Evolutionary conservation across 2,888 invertebrate genomes (phyloP).

Genomic region (Lumbricus terrestris): DNA sequence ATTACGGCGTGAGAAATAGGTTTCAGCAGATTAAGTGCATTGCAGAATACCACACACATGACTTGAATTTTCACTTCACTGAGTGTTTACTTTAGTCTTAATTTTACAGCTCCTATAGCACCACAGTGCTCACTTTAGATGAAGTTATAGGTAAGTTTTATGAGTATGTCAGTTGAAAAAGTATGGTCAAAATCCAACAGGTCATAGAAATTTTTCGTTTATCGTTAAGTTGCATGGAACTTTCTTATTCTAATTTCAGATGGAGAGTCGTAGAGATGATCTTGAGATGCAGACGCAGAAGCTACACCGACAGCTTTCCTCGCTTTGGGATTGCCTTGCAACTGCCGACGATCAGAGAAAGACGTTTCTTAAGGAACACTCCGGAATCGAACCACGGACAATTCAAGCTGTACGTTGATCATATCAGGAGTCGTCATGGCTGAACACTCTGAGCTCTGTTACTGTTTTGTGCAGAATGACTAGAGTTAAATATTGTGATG

Average conservation of each 20-base stretch:
- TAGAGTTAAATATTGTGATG: too few species aligned
- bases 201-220: not conserved
- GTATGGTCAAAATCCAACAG: not conserved
- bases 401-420: conserved; percentile 23
- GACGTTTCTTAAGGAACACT: conserved; percentile 8
- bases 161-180: not conserved
- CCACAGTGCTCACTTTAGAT: too few species aligned
- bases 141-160: too few species aligned
- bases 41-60: too few species aligned
- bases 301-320: not conserved
- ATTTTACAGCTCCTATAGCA: too few species aligned
- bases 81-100: too few species aligned
- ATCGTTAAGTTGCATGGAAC: not conserved
- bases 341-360: conserved; percentile 12
- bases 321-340: conserved; percentile 20
- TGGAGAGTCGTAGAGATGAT: conserved; percentile 9
- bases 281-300: not conserved
- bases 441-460: not conserved
- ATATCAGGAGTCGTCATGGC: not conserved
- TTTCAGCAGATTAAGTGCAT: too few species aligned
- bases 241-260: not conserved
- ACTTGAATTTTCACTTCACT: too few species aligned
- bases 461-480: not conserved
- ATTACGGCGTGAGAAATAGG: too few species aligned
- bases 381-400: conserved; percentile 18